Evolutionary conservation across 2,888 invertebrate species (phyloP).

Genomic region (Drosophila phalerata): DNA sequence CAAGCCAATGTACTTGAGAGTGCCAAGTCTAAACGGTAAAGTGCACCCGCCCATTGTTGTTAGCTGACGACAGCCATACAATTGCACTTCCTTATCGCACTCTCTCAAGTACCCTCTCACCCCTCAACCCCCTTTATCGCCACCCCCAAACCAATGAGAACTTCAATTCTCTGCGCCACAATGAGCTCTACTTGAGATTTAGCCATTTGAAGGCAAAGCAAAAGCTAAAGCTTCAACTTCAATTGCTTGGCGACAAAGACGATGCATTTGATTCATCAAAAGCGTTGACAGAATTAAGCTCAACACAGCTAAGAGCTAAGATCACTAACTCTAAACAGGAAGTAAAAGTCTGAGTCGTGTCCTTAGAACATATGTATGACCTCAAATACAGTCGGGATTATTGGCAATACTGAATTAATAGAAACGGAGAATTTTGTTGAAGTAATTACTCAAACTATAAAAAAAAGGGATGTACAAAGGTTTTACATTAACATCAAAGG

Average conservation of each 20-base stretch:
- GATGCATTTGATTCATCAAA: conserved; percentile 69
- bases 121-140: background rate
- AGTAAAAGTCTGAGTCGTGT: background rate
- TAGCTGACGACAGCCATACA: conserved; percentile 64
- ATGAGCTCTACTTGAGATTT: conserved; percentile 68
- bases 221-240: conserved; percentile 23
- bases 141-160: conserved; percentile 49
- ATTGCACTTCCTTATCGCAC: conserved; percentile 73
- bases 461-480: too few species aligned
- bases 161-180: conserved; percentile 73
- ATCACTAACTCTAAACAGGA: conserved; percentile 61
- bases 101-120: conserved; percentile 47
- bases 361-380: conserved; percentile 45
- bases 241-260: conserved; percentile 55
- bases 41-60: conserved; percentile 67
- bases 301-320: conserved; percentile 57
- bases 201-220: conserved; percentile 49
- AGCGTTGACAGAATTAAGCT: conserved; percentile 54
- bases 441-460: too few species aligned
- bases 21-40: conserved; percentile 60
- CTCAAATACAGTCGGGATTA: background rate
- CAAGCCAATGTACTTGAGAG: conserved; percentile 70
- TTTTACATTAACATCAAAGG: too few species aligned
- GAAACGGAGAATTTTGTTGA: too few species aligned
- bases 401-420: too few species aligned